phyloP scores from a whole-genome alignment of 2,113 vertebrate species.

The Mormyrus iriodes region DNA sequence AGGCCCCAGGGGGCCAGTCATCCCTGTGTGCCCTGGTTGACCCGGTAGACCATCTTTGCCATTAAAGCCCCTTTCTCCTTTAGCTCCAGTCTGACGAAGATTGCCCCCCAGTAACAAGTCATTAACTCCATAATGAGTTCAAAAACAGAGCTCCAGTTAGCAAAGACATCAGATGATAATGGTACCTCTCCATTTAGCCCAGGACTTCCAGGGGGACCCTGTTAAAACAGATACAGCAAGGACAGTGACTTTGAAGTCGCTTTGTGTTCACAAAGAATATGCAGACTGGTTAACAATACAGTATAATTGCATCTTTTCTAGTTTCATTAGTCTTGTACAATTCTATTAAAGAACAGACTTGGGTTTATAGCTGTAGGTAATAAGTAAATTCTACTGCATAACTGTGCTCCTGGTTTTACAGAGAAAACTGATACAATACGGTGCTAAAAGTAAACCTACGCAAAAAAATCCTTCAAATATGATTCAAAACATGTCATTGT shows the following conservation, averaged over 20 bases:
- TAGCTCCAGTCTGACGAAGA: conserved; percentile 51
- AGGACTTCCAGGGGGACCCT: conserved; percentile 62
- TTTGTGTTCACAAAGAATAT: background rate
- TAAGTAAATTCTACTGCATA: background rate
- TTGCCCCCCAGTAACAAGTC: background rate
- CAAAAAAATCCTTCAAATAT: background rate
- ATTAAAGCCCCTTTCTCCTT: conserved; percentile 54
- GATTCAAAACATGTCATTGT: background rate
- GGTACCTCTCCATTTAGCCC: conserved; percentile 66
- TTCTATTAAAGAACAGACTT: background rate
- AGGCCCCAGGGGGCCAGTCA: conserved; percentile 59
- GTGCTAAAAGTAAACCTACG: background rate
- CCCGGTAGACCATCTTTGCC: conserved; percentile 61
- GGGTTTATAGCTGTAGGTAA: background rate
- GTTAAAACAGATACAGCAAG: conserved; percentile 21
- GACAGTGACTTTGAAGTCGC: background rate
- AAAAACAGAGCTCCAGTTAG: background rate
- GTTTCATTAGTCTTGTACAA: background rate
- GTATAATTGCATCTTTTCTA: background rate
- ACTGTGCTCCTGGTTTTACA: background rate
- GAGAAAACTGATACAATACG: background rate
- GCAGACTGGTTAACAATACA: background rate
- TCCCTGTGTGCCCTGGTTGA: conserved; percentile 60
- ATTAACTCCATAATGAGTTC: background rate
- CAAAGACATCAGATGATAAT: background rate